Evolutionary conservation across 2,113 vertebrate genomes (phyloP).

Genomic region (Mugil cephalus): DNA sequence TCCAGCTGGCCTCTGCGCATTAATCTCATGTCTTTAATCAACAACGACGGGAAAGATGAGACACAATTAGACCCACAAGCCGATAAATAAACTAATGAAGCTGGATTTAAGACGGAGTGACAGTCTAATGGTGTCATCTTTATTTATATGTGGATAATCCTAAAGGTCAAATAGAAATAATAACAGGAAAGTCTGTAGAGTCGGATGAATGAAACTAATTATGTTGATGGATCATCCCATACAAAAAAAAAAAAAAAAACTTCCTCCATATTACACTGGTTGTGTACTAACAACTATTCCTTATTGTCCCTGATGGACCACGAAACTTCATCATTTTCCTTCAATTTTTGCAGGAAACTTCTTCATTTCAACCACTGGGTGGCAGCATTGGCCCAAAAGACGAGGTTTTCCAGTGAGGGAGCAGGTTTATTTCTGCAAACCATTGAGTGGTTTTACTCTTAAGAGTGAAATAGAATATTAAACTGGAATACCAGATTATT

Average conservation of each 20-base stretch:
- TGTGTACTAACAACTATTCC: too few relatives aligned
- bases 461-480: neutral
- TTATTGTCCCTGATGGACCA: neutral
- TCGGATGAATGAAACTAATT: too few relatives aligned
- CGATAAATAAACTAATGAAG: too few relatives aligned
- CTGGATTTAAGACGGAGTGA: too few relatives aligned
- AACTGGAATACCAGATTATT: too few relatives aligned
- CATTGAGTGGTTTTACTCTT: neutral
- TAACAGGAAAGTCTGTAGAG: neutral
- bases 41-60: neutral
- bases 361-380: slow-evolving; percentile 26
- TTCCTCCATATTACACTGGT: too few relatives aligned
- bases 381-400: slow-evolving; percentile 48
- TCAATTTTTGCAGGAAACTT: neutral
- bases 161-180: too few relatives aligned
- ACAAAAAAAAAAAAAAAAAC: too few relatives aligned
- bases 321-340: neutral
- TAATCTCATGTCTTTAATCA: slow-evolving; percentile 7
- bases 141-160: too few relatives aligned
- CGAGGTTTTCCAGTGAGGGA: neutral
- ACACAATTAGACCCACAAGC: neutral
- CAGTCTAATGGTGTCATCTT: too few relatives aligned
- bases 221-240: too few relatives aligned
- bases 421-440: too few relatives aligned
- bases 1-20: neutral